Percentiles rank a stretch among this genome's conserved stretches.
phyloP scores from a whole-genome alignment of 1,140 invertebrate genomes.

The Grapholita molesta region DNA sequence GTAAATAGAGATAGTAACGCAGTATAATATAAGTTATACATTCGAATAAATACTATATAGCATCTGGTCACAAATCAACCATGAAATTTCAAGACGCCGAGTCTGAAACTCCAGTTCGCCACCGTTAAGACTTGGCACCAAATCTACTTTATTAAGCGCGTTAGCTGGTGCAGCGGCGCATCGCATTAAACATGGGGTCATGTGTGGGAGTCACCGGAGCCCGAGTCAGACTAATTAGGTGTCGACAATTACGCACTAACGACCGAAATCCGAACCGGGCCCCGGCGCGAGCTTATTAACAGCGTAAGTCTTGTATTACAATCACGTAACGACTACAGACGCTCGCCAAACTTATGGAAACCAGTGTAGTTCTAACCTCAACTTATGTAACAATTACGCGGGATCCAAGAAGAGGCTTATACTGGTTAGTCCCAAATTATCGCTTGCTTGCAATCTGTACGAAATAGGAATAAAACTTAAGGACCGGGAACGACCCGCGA shows the following conservation, averaged over 20 bases:
- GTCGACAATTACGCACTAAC: constrained; percentile 71
- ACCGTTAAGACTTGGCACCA: background rate
- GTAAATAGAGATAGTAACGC: too few relatives aligned
- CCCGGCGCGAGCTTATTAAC: constrained; percentile 58
- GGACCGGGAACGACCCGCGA: background rate
- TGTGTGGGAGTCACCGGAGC: constrained; percentile 51
- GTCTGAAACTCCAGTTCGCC: background rate
- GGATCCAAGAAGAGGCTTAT: background rate
- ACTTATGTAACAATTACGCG: background rate
- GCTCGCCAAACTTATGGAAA: background rate
- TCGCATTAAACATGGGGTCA: constrained; percentile 61
- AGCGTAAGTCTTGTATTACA: constrained; percentile 34
- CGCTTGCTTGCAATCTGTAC: background rate
- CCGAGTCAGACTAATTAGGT: constrained; percentile 60
- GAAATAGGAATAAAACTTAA: background rate
- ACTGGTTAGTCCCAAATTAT: background rate
- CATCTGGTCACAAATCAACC: background rate
- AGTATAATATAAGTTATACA: background rate
- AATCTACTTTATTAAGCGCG: constrained; percentile 10
- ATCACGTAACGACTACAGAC: background rate
- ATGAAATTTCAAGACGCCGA: background rate
- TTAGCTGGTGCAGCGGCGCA: constrained; percentile 17
- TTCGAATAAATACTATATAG: background rate
- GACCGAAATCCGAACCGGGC: constrained; percentile 60
- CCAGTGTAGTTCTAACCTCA: background rate